Percentiles rank a stretch among this genome's conserved stretches.
Conservation (phyloP, 35 echinoderm and acorn worm genomes). For the Chiridota heheva region DNA sequence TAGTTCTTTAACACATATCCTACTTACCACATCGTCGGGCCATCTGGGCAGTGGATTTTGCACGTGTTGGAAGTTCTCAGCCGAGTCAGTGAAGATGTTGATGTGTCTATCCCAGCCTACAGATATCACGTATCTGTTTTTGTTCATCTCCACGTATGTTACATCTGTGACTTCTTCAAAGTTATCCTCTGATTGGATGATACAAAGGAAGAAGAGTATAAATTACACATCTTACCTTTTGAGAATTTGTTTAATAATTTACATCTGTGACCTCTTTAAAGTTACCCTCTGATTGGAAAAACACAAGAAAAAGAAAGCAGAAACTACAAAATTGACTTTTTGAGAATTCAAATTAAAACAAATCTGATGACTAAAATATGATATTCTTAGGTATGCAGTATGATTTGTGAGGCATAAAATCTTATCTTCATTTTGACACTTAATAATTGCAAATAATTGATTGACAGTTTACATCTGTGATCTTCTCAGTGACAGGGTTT, state of each 20-base stretch:
- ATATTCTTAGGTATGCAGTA: too few species aligned
- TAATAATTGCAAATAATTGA: too few species aligned
- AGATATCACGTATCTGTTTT: constrained; percentile 90
- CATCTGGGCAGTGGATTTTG: constrained; percentile 91
- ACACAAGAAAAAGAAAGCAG: neutral
- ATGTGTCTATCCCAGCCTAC: constrained; percentile 94
- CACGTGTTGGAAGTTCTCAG: constrained; percentile 81
- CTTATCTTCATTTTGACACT: too few species aligned
- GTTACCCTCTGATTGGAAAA: neutral
- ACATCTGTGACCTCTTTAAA: neutral
- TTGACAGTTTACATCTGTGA: too few species aligned
- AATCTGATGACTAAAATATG: too few species aligned
- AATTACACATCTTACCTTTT: neutral
- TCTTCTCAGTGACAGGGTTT: too few species aligned
- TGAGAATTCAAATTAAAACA: too few species aligned
- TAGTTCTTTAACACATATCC: neutral
- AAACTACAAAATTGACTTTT: neutral
- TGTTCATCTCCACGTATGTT: constrained; percentile 97
- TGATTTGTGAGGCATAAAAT: too few species aligned
- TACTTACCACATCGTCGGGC: constrained; percentile 87
- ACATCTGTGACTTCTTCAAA: constrained; percentile 90
- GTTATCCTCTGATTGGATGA: constrained; percentile 53
- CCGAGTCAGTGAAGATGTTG: constrained; percentile 83
- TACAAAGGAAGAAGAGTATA: neutral
- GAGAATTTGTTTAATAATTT: neutral